Base-by-base conservation (phyloP, 2,113 vertebrate species). In the Anguilla rostrata region DNA sequence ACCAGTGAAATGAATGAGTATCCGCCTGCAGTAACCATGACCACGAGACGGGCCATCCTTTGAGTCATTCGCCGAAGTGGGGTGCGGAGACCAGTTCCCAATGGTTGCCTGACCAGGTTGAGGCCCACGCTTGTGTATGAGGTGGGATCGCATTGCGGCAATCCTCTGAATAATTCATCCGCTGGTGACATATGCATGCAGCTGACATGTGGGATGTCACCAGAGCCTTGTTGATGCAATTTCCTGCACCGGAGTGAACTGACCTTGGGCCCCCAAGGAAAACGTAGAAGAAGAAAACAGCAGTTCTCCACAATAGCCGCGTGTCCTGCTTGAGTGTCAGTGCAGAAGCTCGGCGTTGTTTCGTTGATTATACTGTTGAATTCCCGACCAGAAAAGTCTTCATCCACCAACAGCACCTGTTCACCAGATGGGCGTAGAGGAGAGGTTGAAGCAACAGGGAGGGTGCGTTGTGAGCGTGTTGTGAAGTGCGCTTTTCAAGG, bases 151-250 rank as follows among this genome's bases (percentile, higher is more conserved):
- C 80, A 87, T 94, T 94, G 26, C 92, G 90, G 86, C 91, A 90
- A n/a, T 92, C 56, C 89, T 85, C 92, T 96, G 75, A 95, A 95
- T 96, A 94, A 96, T 95, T 95, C 87, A 96, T 89, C 84, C 53
- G 7, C 88, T 75, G 63, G 80, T 91, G 88, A 87, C 88, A 88
- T 89, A 88, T 87, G 85, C 29, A 7, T 5, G 86, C 46, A 89
- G 88, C 84, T 90, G 89, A 85, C 87, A 5, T 82, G 90, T 90
- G 85, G 89, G 53, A 39, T 91, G 92, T 92, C 91, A 84, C 71
- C 71, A 12, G 71, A 75, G 18, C 8, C 49, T 26, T 56, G 53
- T 41, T 79, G 43, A 56, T 85, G 43, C 29, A 46, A 12, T 18
- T 78, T 49, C 63, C n/a, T 46, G 22, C 39, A 46, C n/a, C 14